These are phyloP conservation scores for Acronicta aceris DNA, from an alignment of 2,888 invertebrate species.

Conservation along the genomic window DNA sequence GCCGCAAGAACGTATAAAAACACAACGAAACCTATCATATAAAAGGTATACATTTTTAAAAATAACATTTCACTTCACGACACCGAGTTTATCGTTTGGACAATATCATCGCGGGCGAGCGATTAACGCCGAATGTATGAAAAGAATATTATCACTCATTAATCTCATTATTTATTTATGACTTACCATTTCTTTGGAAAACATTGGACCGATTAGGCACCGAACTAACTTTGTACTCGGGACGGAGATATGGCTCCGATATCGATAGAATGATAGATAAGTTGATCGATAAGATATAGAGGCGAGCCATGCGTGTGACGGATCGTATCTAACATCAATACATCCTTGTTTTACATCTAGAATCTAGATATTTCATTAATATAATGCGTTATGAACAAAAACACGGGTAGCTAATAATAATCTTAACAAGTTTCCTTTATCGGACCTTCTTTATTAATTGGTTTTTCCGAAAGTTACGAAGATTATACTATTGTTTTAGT, in stretches of 20 bases:
- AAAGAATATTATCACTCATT: slow-evolving; percentile 36
- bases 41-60: slow-evolving; percentile 43
- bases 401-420: background rate
- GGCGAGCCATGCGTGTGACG: slow-evolving; percentile 28
- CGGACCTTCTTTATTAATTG: no score
- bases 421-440: no score
- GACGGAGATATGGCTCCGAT: slow-evolving; percentile 22
- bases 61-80: slow-evolving; percentile 34
- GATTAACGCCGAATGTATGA: slow-evolving; percentile 42
- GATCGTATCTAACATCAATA: slow-evolving; percentile 28
- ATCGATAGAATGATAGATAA: slow-evolving; percentile 45
- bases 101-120: slow-evolving; percentile 36
- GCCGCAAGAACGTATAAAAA: slow-evolving; percentile 50
- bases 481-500: no score
- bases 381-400: background rate
- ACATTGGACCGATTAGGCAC: slow-evolving; percentile 62
- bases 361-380: slow-evolving; percentile 1
- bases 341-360: slow-evolving; percentile 39
- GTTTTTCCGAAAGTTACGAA: no score
- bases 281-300: slow-evolving; percentile 35
- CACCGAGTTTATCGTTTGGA: slow-evolving; percentile 13
- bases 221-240: slow-evolving; percentile 64
- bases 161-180: slow-evolving; percentile 69
- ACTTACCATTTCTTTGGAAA: slow-evolving; percentile 82
- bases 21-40: slow-evolving; percentile 39